phyloP scores from a whole-genome alignment of 2,113 vertebrate species.

The Cariama cristata region DNA sequence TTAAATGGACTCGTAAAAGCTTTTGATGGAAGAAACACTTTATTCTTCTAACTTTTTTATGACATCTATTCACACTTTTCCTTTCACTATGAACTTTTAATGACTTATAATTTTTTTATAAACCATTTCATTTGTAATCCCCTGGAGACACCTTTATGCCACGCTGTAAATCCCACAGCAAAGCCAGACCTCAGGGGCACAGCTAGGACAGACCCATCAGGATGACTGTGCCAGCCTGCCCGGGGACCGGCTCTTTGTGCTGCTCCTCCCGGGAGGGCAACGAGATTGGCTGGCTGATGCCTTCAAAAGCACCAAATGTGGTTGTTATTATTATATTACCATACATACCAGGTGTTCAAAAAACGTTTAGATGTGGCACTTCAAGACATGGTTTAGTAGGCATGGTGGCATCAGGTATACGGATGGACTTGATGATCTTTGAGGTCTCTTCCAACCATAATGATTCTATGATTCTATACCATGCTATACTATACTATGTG shows the following conservation, averaged over 20 bases:
- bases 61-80: not conserved
- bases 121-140: not conserved
- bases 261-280: not conserved
- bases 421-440: too few species aligned
- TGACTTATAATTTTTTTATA: not conserved
- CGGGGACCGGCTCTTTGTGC: fast-evolving
- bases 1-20: slow-evolving; percentile 33
- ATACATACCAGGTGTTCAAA: too few species aligned
- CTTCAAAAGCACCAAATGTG: not conserved
- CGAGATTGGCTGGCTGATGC: fast-evolving
- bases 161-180: not conserved
- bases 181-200: not conserved
- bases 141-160: not conserved
- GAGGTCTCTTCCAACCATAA: too few species aligned
- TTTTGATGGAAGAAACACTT: slow-evolving; percentile 28
- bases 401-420: too few species aligned
- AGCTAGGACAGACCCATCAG: not conserved
- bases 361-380: too few species aligned
- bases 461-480: too few species aligned
- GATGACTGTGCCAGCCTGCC: not conserved
- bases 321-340: not conserved
- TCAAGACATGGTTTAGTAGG: too few species aligned
- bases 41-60: slow-evolving; percentile 45
- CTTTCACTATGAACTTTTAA: slow-evolving; percentile 16
- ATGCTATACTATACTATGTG: fast-evolving